Base-by-base conservation (phyloP, 2,888 invertebrate species). In the Leptura quadrifasciata region DNA sequence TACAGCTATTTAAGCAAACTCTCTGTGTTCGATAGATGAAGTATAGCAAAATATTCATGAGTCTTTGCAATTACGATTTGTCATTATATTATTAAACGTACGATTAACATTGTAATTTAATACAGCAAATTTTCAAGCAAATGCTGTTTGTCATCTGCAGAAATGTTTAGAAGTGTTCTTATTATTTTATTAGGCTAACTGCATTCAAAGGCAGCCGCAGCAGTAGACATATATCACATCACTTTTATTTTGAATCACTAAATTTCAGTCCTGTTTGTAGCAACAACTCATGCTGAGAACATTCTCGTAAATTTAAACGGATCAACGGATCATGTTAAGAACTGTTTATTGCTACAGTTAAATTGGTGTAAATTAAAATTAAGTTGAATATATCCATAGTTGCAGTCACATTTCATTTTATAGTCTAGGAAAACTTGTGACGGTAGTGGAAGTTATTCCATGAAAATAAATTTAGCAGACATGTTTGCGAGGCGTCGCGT, bases 191-290 rank as follows among this genome's bases (percentile, higher is more conserved):
- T 15, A 47, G 47, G n/a, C n/a, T 15, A n/a, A 4, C 47, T n/a
- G 1, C n/a, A 31, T 15, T 47, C 47, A 47, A 47, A 47, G 47
- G 47, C 15, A n/a, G 47, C 47, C 47, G 47, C 47, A 47, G 5
- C 5, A 47, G n/a, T 47, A 47, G n/a, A n/a, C 4, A 47, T 47
- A 10, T 47, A 39, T 39, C n/a, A n/a, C 47, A n/a, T 47, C 47
- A 47, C 15, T 47, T 47, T 47, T 47, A 47, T 47, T 47, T 47
- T 3, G 47, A n/a, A 47, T n/a, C 2, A 12, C 39, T 47, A 47
- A 47, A 47, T 47, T 47, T 47, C 47, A n/a, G 17, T 47, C n/a
- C 47, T 47, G 47, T n/a, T n/a, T 47, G n/a, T 47, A 47, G 47
- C 47, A 47, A n/a, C 47, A 47, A 47, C 47, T 47, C 47, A 2